These are phyloP conservation scores for Melanocharis versteri DNA, from an alignment of 2,113 vertebrate species.

Conservation along the genomic window DNA sequence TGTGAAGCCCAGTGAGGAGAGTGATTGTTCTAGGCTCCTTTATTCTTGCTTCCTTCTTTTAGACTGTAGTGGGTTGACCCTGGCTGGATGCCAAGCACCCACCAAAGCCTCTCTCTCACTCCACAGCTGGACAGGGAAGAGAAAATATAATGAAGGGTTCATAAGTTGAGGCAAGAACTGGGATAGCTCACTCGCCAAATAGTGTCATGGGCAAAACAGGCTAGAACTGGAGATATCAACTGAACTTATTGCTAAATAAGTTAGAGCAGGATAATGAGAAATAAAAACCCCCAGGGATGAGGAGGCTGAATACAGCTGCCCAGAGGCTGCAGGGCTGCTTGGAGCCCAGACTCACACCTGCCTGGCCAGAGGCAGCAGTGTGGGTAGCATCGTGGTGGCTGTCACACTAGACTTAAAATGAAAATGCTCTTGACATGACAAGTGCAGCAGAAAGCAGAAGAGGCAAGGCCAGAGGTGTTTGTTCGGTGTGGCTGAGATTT, in stretches of 20 bases:
- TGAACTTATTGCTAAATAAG: neutral
- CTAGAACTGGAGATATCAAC: neutral
- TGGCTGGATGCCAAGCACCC: neutral
- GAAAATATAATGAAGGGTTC: neutral
- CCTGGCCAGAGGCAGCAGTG: neutral
- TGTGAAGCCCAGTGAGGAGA: neutral
- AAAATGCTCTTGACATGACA: neutral
- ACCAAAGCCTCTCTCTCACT: neutral
- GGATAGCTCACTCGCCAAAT: neutral
- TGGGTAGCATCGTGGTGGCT: neutral
- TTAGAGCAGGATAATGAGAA: neutral
- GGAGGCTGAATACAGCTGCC: neutral
- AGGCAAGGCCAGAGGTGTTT: neutral
- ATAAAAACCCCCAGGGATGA: neutral
- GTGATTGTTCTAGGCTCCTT: neutral
- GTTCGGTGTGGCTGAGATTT: neutral
- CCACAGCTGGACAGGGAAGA: neutral
- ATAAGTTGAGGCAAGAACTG: neutral
- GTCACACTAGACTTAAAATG: neutral
- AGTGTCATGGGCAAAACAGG: neutral
- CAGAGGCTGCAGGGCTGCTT: neutral
- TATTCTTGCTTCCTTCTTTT: neutral
- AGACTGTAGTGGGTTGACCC: neutral
- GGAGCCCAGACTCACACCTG: neutral
- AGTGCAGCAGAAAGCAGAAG: neutral